These are phyloP conservation scores for Oxyruncus cristatus DNA, from an alignment of 2,113 vertebrate species.

Conservation along the genomic window DNA sequence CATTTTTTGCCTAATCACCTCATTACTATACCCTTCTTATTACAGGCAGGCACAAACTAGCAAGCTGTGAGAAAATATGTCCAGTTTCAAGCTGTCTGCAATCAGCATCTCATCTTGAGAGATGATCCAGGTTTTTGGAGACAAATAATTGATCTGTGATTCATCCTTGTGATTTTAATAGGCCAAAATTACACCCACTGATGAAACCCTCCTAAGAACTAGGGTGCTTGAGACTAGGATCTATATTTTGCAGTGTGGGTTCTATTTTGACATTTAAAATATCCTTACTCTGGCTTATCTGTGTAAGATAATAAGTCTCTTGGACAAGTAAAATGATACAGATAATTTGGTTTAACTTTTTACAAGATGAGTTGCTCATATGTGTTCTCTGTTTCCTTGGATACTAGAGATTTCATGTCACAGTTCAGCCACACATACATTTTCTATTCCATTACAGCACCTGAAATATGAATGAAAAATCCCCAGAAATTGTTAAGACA, in stretches of 20 bases:
- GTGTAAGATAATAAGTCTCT: not conserved
- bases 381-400: conserved; percentile 27
- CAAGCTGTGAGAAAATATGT: not conserved
- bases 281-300: not conserved
- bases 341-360: not conserved
- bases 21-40: not conserved
- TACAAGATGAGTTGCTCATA: not conserved
- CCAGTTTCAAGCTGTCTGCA: not conserved
- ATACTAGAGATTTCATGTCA: not conserved
- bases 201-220: not conserved
- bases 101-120: not conserved
- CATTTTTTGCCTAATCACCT: not conserved
- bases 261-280: not conserved
- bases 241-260: not conserved
- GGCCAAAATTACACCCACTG: not conserved
- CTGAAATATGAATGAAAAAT: not conserved
- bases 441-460: not conserved
- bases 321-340: not conserved
- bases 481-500: not conserved
- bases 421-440: not conserved
- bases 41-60: not conserved
- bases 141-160: not conserved
- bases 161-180: not conserved
- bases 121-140: not conserved
- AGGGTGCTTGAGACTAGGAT: not conserved